These are phyloP conservation scores for Lithosia quadra DNA, from an alignment of 2,888 invertebrate genomes.

Conservation along the genomic window DNA sequence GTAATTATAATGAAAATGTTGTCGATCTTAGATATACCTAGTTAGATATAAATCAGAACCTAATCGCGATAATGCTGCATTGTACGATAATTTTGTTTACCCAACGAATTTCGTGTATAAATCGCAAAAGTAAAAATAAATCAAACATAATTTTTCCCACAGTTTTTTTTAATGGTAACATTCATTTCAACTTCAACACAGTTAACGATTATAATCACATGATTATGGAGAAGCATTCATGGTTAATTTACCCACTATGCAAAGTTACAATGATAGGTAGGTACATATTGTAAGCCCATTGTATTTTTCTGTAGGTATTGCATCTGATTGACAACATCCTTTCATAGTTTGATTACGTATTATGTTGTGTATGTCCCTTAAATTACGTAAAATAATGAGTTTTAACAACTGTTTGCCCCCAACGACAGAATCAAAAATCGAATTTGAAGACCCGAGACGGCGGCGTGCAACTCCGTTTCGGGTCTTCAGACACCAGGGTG, in stretches of 20 bases:
- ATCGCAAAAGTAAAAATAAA: neutral
- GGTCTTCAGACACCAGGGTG: too few relatives aligned
- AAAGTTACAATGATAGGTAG: neutral
- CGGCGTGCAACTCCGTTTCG: too few relatives aligned
- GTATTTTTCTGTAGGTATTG: conserved; percentile 1
- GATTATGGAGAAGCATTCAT: conserved; percentile 8
- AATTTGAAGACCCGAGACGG: too few relatives aligned
- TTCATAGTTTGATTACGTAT: conserved; percentile 1
- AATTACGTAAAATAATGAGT: neutral
- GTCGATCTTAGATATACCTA: too few relatives aligned
- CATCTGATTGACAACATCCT: conserved; percentile 3
- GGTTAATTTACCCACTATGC: conserved; percentile 2
- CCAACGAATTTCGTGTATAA: neutral
- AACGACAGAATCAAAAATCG: too few relatives aligned
- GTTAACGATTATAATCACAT: conserved; percentile 12
- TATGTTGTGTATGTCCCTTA: conserved; percentile 1
- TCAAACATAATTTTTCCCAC: neutral
- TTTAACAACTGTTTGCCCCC: neutral
- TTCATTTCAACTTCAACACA: neutral
- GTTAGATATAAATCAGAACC: neutral
- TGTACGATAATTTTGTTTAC: neutral
- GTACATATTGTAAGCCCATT: conserved; percentile 5
- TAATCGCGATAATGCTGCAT: neutral
- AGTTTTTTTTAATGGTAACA: neutral
- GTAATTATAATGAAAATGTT: too few relatives aligned